A percentile compares a stretch with the other conserved stretches of the same genome.
phyloP scores from a whole-genome alignment of 1,140 invertebrate genomes.

The Megalopta genalis region DNA sequence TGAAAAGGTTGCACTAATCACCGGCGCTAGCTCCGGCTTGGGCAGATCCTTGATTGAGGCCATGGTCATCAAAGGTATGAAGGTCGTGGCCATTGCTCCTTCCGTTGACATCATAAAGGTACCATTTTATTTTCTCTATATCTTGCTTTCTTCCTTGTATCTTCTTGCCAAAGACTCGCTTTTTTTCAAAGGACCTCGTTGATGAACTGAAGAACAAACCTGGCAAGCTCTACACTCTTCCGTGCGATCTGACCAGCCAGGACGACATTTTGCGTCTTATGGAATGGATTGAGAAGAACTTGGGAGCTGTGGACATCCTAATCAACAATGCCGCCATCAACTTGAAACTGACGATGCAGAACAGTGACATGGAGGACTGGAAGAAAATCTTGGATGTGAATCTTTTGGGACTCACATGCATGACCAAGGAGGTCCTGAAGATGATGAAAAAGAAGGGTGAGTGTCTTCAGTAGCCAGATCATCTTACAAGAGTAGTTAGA shows the following conservation, averaged over 20 bases:
- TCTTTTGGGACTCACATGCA: slow-evolving; percentile 84
- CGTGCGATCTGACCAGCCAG: slow-evolving; percentile 84
- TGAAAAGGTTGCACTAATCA: slow-evolving; percentile 86
- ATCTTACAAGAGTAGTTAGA: too few species aligned
- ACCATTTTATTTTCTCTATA: neutral
- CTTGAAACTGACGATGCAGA: slow-evolving; percentile 46
- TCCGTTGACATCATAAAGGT: slow-evolving; percentile 69
- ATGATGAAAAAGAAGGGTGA: slow-evolving; percentile 83
- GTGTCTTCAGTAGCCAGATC: too few species aligned
- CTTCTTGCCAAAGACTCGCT: neutral
- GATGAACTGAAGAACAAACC: slow-evolving; percentile 50
- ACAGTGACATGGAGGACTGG: slow-evolving; percentile 78
- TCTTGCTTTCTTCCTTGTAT: too few species aligned
- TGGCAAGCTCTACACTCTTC: slow-evolving; percentile 68
- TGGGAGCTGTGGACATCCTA: slow-evolving; percentile 84
- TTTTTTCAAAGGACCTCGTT: slow-evolving; percentile 33
- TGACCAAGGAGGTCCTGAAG: slow-evolving; percentile 83
- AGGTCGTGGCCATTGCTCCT: slow-evolving; percentile 79
- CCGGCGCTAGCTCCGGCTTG: slow-evolving; percentile 86
- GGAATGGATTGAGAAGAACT: slow-evolving; percentile 80
- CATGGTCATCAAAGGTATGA: slow-evolving; percentile 77
- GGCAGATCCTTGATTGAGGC: slow-evolving; percentile 70
- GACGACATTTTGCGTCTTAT: slow-evolving; percentile 83
- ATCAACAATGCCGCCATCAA: slow-evolving; percentile 84
- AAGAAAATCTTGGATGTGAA: slow-evolving; percentile 84